Evolutionary conservation across 2,797 vertebrate species (phyloP).

Genomic region (Myotis vivesi): DNA sequence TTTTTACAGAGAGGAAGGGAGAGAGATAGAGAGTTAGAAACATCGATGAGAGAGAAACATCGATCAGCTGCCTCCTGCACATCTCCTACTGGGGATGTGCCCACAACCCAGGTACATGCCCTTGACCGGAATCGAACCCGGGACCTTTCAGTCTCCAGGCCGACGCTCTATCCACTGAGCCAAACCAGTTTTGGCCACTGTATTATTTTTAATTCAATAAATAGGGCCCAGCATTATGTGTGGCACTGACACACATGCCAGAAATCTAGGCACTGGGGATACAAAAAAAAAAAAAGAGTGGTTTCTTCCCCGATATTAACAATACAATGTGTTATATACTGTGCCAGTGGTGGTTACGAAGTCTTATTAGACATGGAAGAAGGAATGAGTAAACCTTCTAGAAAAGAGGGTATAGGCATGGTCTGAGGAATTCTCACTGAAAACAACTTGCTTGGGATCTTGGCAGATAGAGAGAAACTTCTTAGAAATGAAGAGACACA

Average conservation of each 20-base stretch:
- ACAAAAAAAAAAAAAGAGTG: not conserved
- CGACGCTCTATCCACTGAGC: too few relatives aligned
- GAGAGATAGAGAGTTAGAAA: too few relatives aligned
- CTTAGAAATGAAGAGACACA: not conserved
- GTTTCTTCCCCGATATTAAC: not conserved
- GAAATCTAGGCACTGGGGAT: not conserved
- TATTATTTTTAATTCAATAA: not conserved
- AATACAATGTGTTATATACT: not conserved
- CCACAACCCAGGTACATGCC: too few relatives aligned
- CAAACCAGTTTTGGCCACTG: too few relatives aligned
- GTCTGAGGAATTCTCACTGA: not conserved
- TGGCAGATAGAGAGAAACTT: not conserved
- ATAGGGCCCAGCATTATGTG: not conserved
- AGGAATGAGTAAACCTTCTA: not conserved
- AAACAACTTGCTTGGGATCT: not conserved
- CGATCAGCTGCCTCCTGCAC: too few relatives aligned
- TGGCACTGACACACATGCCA: not conserved
- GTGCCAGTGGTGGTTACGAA: not conserved
- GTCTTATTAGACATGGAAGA: not conserved
- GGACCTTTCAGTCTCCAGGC: too few relatives aligned
- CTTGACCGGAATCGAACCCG: too few relatives aligned
- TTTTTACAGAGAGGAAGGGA: too few relatives aligned
- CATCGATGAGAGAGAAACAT: too few relatives aligned
- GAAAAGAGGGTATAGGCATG: not conserved
- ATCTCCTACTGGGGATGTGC: too few relatives aligned